Evolutionary conservation across 2,797 vertebrate species (phyloP).

Genomic region (Syncerus caffer): DNA sequence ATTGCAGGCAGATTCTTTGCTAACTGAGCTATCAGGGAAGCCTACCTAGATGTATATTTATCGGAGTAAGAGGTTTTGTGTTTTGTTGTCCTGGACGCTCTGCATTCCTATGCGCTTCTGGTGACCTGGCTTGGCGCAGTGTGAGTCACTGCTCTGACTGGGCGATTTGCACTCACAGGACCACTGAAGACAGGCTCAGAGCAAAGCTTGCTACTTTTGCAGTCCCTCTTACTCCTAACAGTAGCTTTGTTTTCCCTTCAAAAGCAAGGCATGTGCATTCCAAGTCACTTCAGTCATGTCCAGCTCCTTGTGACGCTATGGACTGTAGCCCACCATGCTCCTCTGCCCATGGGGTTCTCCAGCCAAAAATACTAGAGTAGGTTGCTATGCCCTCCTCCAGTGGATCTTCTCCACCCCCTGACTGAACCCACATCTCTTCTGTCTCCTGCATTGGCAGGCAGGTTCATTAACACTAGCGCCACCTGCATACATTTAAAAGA

Average conservation of each 20-base stretch:
- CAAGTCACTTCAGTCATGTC: not conserved
- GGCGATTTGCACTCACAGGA: rapidly evolving
- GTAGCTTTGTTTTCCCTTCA: not conserved
- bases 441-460: not conserved
- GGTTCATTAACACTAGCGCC: not conserved
- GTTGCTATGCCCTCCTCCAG: not conserved
- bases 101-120: not conserved
- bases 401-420: not conserved
- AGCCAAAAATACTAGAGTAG: not conserved
- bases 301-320: not conserved
- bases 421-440: not conserved
- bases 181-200: rapidly evolving
- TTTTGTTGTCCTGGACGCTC: not conserved
- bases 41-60: not conserved
- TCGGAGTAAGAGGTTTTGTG: not conserved
- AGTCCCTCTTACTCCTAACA: not conserved
- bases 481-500: not conserved
- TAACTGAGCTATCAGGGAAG: not conserved
- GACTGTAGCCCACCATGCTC: not conserved
- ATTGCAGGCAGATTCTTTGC: not conserved
- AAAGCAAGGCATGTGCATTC: not conserved
- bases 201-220: too few species aligned
- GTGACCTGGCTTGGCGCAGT: rapidly evolving
- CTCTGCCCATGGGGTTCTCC: not conserved
- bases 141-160: rapidly evolving